A percentile compares a stretch with the other conserved stretches of the same genome.
These are phyloP conservation scores for Perca schrenkii DNA, from an alignment of 2,113 vertebrate species.

Conservation along the genomic window DNA sequence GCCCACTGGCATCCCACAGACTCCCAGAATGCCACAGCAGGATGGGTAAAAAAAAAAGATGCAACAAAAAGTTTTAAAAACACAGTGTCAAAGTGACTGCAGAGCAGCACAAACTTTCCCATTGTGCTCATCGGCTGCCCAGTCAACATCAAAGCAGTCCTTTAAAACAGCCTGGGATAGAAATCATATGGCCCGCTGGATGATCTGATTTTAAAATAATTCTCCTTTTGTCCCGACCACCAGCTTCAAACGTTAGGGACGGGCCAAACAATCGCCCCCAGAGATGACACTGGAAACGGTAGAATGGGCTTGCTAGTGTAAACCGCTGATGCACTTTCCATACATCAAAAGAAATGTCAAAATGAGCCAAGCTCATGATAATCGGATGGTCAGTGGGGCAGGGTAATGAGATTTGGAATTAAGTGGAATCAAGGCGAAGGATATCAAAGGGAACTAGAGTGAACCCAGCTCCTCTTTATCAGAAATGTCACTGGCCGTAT, in stretches of 20 bases:
- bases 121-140: slow-evolving; percentile 47
- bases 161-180: slow-evolving; percentile 48
- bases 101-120: slow-evolving; percentile 59
- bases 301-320: slow-evolving; percentile 40
- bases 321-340: slow-evolving; percentile 32
- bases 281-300: slow-evolving; percentile 60
- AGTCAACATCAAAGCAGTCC: slow-evolving; percentile 55
- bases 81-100: slow-evolving; percentile 49
- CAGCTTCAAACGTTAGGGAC: slow-evolving; percentile 53
- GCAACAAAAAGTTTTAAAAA: slow-evolving; percentile 59
- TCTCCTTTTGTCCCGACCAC: slow-evolving; percentile 60
- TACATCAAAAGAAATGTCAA: slow-evolving; percentile 76
- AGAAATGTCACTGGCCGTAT: slow-evolving; percentile 51
- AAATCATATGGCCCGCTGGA: slow-evolving; percentile 57
- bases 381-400: slow-evolving; percentile 64
- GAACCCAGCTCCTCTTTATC: slow-evolving; percentile 53
- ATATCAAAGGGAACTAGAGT: slow-evolving; percentile 64
- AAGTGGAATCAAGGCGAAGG: slow-evolving; percentile 57
- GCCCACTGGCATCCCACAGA: slow-evolving; percentile 30
- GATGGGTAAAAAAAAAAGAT: slow-evolving; percentile 19
- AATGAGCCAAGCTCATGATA: slow-evolving; percentile 48
- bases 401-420: slow-evolving; percentile 72
- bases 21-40: slow-evolving; percentile 65
- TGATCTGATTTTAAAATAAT: slow-evolving; percentile 69
- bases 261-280: slow-evolving; percentile 40